These are phyloP conservation scores for Lasioglossum figueresi DNA, from an alignment of 2,888 invertebrate species.

Conservation along the genomic window DNA sequence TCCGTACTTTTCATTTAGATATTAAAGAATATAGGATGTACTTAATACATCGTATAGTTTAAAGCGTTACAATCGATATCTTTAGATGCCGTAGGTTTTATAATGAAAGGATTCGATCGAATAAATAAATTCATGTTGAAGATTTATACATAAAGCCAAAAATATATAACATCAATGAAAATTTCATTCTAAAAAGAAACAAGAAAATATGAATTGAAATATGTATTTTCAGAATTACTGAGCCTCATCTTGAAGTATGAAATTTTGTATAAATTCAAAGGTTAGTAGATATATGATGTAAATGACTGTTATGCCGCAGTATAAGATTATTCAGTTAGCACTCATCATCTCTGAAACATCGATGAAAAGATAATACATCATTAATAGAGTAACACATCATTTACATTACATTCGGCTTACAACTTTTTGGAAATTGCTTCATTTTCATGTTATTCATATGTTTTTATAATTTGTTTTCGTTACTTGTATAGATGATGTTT, in stretches of 20 bases:
- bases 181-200: conserved; percentile 13
- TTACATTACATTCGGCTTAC: conserved; percentile 19
- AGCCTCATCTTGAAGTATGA: conserved; percentile 59
- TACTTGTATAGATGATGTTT: conserved; percentile 19
- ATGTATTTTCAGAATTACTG: conserved; percentile 61
- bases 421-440: conserved; percentile 23
- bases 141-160: conserved; percentile 41
- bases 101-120: not conserved
- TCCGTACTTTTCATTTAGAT: conserved; percentile 49
- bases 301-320: conserved; percentile 39
- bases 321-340: conserved; percentile 40
- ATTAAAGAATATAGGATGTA: conserved; percentile 4
- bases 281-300: conserved; percentile 56
- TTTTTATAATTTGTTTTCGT: conserved; percentile 22
- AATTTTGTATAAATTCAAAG: conserved; percentile 58
- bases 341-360: conserved; percentile 27
- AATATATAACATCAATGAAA: conserved; percentile 20
- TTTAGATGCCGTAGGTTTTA: not conserved
- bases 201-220: conserved; percentile 49
- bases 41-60: not conserved
- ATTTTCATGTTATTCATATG: conserved; percentile 13
- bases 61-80: not conserved
- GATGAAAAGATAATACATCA: conserved; percentile 29
- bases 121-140: conserved; percentile 20
- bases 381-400: conserved; percentile 20